Base-by-base conservation (phyloP, 2,888 invertebrate genomes). In the Acrobasis repandana region DNA sequence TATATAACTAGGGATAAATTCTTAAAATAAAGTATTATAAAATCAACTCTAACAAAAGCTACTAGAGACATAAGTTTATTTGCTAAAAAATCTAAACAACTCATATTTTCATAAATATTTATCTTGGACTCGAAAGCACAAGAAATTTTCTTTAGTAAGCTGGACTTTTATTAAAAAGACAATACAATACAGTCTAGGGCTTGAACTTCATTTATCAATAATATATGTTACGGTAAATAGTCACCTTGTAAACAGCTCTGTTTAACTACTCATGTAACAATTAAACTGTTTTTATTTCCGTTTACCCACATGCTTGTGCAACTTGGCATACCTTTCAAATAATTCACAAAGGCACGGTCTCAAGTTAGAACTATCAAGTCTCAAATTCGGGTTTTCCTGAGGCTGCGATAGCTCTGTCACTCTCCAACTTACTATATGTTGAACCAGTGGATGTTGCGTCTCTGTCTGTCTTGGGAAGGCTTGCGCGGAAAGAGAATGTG, bases 401-500 rank as follows among this genome's bases (percentile, higher is more conserved):
- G 84, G 83, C 86, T 86, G 83, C 77, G 71, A 67, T 83, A 63
- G 66, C 59, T 64, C 74, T 63, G 65, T 91, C 90, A 76, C 83
- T 65, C 71, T 89, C 73, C 62, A 60, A 65, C 80, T 58, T 65
- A 67, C 61, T 62, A 63, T 70, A 62, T 67, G 61, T 63, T 66
- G 61, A 70, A 71, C 70, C 73, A 76, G 70, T 70, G 68, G 67
- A 64, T 82, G 63, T 68, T 78, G 70, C 68, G 67, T 92, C 90
- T 82, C 86, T 67, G 70, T 92, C 84, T 80, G 72, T 82, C 89
- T 83, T 85, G 81, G 83, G 86, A 88, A 91, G 92, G 92, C 92
- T 91, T 91, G 92, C 92, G 91, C 90, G 92, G 88, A 90, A 90
- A 91, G 92, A 92, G 92, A 92, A 90, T 90, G 92, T 91, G 90